Base-by-base conservation (phyloP, 64 coral and sea anemone genomes). In the Orbicella faveolata region DNA sequence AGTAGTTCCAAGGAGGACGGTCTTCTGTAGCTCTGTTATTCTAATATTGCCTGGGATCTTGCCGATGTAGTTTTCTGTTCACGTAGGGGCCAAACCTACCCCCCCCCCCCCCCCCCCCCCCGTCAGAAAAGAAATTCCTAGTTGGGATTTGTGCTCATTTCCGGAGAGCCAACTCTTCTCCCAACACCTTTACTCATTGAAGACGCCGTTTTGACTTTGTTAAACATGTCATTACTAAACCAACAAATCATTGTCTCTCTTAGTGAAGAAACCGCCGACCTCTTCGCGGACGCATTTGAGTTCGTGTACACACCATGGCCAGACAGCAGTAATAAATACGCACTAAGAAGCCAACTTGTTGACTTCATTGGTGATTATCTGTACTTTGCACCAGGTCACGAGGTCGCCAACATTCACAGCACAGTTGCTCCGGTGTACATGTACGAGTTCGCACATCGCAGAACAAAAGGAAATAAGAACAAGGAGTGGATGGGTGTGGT, bases 261-360 rank as follows among this genome's bases (percentile, higher is more conserved):
- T 44, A 52, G 15, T 10, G 41, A 51, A 51, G 21, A 53, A 18
- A 53, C 7, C 7, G 37, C 37, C 23, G 75, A 78, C 41, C 57
- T 79, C 33, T 9, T 79, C 30, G 36, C 12, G 18, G 66, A 90
- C 7, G 89, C 66, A 2, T n/a, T 90, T 52, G 79, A 83, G 53
- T 90, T 90, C 39, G 34, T 83, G 53, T 83, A 90, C 67, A 90
- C 89, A n/a, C 89, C 89, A 3, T 90, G 79, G 89, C 78, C 66
- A 61, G 52, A 90, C 19, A 90, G 53, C 69, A 57, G 34, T 75
- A 33, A 76, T 37, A 48, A 80, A 61, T 75, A 75, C 36, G 74
- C 70, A 36, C 35, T 90, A 57, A 68, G 89, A 41, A 52, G 37
- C 14, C 52, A 81, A 17, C 61, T 91, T 75, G 15, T 66, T 0